These are phyloP conservation scores for Ypsolopha scabrella DNA, from an alignment of 2,888 invertebrate genomes.

Conservation along the genomic window DNA sequence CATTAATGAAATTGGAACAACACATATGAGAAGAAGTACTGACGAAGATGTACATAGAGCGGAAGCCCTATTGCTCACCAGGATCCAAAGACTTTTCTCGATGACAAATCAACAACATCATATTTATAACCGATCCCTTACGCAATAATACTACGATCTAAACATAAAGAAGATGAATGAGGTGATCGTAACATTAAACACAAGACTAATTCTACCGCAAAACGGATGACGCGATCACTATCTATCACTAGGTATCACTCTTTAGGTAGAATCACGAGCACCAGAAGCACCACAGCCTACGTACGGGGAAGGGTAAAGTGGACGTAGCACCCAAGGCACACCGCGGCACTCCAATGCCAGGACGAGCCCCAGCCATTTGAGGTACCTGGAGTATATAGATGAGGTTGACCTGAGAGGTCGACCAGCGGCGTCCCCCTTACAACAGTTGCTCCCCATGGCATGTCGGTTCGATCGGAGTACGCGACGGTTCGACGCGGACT, in stretches of 20 bases:
- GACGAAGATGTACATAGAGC: too few species aligned
- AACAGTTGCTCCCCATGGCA: conserved; percentile 72
- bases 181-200: neutral
- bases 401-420: conserved; percentile 53
- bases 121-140: neutral
- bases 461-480: conserved; percentile 43
- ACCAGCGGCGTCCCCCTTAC: conserved; percentile 67
- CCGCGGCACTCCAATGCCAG: conserved; percentile 39
- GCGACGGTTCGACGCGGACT: conserved; percentile 50
- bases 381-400: conserved; percentile 65
- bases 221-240: conserved; percentile 11
- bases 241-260: conserved; percentile 9
- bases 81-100: too few species aligned
- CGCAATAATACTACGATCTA: neutral
- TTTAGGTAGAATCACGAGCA: neutral
- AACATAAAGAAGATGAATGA: too few species aligned
- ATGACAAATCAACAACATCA: too few species aligned
- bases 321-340: conserved; percentile 47
- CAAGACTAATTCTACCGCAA: neutral
- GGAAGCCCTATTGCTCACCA: too few species aligned
- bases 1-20: too few species aligned
- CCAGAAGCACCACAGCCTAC: conserved; percentile 21
- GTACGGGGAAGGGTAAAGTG: conserved; percentile 30
- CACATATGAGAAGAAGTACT: too few species aligned
- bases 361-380: conserved; percentile 39